Evolutionary conservation across 2,888 invertebrate species (phyloP).

Genomic region (Drosophila nr. perissopoda): DNA sequence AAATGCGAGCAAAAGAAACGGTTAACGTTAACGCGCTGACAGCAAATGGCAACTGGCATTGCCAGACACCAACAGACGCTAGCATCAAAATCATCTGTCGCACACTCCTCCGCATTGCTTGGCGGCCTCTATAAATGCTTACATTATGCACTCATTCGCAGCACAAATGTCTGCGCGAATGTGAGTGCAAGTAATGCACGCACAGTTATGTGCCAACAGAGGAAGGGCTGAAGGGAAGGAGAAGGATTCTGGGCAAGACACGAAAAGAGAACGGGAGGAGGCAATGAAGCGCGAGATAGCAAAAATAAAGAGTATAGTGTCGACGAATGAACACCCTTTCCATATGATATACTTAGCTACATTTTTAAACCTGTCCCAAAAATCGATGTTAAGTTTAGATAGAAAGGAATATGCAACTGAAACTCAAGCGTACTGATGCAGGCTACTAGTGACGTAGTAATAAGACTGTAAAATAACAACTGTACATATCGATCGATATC

Average conservation of each 20-base stretch:
- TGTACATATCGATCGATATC: not conserved
- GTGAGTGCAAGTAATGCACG: conserved; percentile 20
- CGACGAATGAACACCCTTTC: conserved; percentile 24
- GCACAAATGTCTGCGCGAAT: conserved; percentile 28
- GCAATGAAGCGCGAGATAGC: conserved; percentile 11
- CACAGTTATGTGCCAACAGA: conserved; percentile 21
- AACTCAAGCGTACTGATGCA: not conserved
- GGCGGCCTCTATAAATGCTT: conserved; percentile 70
- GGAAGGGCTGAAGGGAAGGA: not conserved
- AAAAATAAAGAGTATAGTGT: conserved; percentile 4
- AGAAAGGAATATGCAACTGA: fast-evolving
- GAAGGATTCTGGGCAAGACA: not conserved
- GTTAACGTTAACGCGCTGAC: conserved; percentile 59
- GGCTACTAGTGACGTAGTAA: no score
- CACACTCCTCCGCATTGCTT: conserved; percentile 53
- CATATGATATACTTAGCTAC: not conserved
- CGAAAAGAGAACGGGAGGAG: conserved; percentile 4
- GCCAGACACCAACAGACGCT: conserved; percentile 35
- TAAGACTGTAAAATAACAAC: not conserved
- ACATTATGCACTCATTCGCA: conserved; percentile 65
- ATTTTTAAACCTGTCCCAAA: not conserved
- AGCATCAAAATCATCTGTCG: conserved; percentile 57
- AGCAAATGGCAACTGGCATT: conserved; percentile 54
- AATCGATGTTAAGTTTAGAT: not conserved
- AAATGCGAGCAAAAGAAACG: conserved; percentile 56